These are phyloP conservation scores for Callimorpha dominula DNA, from an alignment of 2,888 invertebrate species.

Conservation along the genomic window DNA sequence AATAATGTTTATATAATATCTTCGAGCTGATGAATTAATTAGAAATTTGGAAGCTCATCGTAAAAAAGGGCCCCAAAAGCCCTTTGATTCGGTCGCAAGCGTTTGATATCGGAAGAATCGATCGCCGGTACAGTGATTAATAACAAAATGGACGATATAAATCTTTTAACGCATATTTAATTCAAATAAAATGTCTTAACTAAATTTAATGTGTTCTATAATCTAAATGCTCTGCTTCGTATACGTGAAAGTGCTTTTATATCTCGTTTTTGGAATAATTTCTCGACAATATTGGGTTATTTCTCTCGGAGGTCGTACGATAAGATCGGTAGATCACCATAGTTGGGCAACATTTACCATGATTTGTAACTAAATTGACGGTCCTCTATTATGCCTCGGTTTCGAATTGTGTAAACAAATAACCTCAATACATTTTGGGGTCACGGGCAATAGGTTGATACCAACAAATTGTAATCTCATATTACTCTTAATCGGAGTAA, in stretches of 20 bases:
- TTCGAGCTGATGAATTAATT: slow-evolving; percentile 66
- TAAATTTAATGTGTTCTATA: slow-evolving; percentile 50
- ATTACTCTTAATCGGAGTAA: neutral
- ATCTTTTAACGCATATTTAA: slow-evolving; percentile 64
- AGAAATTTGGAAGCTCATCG: slow-evolving; percentile 58
- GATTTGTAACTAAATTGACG: slow-evolving; percentile 28
- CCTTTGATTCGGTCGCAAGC: slow-evolving; percentile 39
- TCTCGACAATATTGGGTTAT: slow-evolving; percentile 38
- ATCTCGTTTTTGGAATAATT: slow-evolving; percentile 35
- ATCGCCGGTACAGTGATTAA: slow-evolving; percentile 43
- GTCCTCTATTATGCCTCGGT: slow-evolving; percentile 31
- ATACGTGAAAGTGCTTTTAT: slow-evolving; percentile 27
- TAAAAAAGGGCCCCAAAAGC: slow-evolving; percentile 51
- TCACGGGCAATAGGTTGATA: neutral
- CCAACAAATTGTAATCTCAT: neutral
- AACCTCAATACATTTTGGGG: slow-evolving; percentile 38
- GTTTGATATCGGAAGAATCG: slow-evolving; percentile 58
- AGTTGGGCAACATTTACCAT: slow-evolving; percentile 34
- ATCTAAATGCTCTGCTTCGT: slow-evolving; percentile 32
- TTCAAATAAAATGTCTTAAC: slow-evolving; percentile 59
- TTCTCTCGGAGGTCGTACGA: slow-evolving; percentile 37
- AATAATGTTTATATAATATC: slow-evolving; percentile 62
- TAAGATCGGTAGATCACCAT: slow-evolving; percentile 40
- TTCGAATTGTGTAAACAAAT: slow-evolving; percentile 32
- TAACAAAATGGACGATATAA: slow-evolving; percentile 47